Evolutionary conservation across 1,140 invertebrate species (phyloP).

Genomic region (Hypothenemus hampei): DNA sequence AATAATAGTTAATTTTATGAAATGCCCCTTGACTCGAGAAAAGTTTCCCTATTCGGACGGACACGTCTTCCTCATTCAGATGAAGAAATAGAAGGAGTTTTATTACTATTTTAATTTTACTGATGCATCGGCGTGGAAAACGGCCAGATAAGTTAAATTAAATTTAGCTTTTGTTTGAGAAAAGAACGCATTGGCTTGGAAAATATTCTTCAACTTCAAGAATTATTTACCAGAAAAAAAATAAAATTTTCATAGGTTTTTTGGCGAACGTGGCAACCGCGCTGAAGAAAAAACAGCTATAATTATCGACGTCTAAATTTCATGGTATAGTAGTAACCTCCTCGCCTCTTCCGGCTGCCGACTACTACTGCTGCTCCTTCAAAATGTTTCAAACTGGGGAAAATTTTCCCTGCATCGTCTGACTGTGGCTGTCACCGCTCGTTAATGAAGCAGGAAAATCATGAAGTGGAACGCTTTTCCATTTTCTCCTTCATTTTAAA

Average conservation of each 20-base stretch:
- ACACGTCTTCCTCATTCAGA: too few relatives aligned
- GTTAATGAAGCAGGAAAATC: constrained; percentile 31
- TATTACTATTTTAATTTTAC: constrained; percentile 41
- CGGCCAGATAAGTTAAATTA: constrained; percentile 35
- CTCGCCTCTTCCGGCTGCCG: constrained; percentile 16
- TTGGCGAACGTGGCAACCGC: background rate
- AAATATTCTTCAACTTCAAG: too few relatives aligned
- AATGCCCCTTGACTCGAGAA: background rate
- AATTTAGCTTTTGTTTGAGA: too few relatives aligned
- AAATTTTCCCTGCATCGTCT: constrained; percentile 11
- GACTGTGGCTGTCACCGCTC: constrained; percentile 15
- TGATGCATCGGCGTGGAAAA: constrained; percentile 33
- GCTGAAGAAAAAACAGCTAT: background rate
- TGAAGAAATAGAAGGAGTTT: too few relatives aligned
- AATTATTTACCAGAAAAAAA: too few relatives aligned
- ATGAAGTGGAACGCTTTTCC: constrained; percentile 28
- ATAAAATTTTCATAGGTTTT: constrained; percentile 7
- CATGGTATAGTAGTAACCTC: constrained; percentile 17
- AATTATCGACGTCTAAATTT: constrained; percentile 27
- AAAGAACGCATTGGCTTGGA: too few relatives aligned
- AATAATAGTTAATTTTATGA: constrained; percentile 5
- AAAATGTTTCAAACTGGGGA: constrained; percentile 17
- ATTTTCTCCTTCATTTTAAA: constrained; percentile 24
- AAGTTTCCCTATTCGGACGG: background rate
- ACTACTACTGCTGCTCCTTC: too few relatives aligned